A percentile compares a stretch with the other conserved stretches of the same genome.
Conservation (phyloP, 2,797 vertebrate genomes). For the Chelmon rostratus region DNA sequence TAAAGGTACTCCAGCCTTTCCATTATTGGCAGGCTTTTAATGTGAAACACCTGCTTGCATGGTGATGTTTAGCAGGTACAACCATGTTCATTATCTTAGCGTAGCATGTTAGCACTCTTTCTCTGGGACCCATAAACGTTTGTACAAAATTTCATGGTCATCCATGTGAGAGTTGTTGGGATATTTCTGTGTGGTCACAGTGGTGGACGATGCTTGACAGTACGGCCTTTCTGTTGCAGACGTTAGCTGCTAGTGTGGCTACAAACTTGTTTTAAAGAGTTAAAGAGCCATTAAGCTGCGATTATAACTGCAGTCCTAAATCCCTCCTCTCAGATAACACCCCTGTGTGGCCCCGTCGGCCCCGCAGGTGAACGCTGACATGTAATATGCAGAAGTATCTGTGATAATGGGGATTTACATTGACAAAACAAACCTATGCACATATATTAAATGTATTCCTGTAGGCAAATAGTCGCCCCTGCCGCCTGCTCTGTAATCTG, state of each 20-base stretch:
- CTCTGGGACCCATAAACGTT: neutral
- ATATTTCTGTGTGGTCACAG: no score
- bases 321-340: neutral
- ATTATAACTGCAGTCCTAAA: neutral
- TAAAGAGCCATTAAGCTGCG: neutral
- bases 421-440: slow-evolving; percentile 71
- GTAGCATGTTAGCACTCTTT: neutral
- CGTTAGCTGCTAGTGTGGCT: no score
- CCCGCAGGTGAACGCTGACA: slow-evolving; percentile 59
- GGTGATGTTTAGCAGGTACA: no score
- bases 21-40: no score
- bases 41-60: no score
- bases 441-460: slow-evolving; percentile 78
- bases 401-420: slow-evolving; percentile 83
- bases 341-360: slow-evolving; percentile 33
- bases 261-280: neutral
- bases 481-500: slow-evolving; percentile 77
- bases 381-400: slow-evolving; percentile 73
- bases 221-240: no score
- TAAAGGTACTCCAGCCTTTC: no score
- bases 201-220: no score
- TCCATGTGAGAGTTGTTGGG: no score
- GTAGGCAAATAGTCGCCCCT: slow-evolving; percentile 82
- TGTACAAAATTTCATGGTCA: neutral
- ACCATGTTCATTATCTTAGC: no score